Percentiles rank a stretch among this genome's conserved stretches.
These are phyloP conservation scores for Platygyra sinensis DNA, from an alignment of 64 coral and sea anemone species.

Conservation along the genomic window DNA sequence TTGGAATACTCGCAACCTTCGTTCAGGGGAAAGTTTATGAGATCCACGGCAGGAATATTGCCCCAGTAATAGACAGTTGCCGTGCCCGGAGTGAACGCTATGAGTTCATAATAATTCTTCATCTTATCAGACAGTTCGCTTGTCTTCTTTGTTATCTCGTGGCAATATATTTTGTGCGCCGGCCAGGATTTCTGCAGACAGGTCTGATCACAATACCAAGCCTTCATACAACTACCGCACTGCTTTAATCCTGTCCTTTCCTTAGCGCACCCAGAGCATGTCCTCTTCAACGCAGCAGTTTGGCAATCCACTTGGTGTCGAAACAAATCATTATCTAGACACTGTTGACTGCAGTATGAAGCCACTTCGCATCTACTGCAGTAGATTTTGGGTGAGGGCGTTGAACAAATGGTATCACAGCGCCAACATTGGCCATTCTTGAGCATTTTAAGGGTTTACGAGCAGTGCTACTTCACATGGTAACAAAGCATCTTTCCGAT, in stretches of 20 bases:
- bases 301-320: constrained; percentile 70
- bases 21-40: constrained; percentile 55
- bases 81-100: background rate
- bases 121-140: background rate
- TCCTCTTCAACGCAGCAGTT: constrained; percentile 5
- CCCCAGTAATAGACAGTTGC: constrained; percentile 56
- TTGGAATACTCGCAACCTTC: constrained; percentile 29
- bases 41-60: constrained; percentile 44
- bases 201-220: constrained; percentile 42
- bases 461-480: too few species aligned
- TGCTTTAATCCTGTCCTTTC: constrained; percentile 3
- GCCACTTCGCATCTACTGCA: constrained; percentile 54
- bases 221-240: constrained; percentile 38
- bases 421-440: constrained; percentile 41
- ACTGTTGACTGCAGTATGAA: constrained; percentile 61
- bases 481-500: too few species aligned
- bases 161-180: constrained; percentile 28
- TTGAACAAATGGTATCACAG: constrained; percentile 9
- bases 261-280: constrained; percentile 31
- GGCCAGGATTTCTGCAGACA: constrained; percentile 35
- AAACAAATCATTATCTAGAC: constrained; percentile 45
- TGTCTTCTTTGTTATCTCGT: background rate
- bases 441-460: background rate
- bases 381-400: background rate
- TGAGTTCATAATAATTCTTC: background rate